Conservation (phyloP, 2,888 invertebrate genomes). For the Panopea generosa region DNA sequence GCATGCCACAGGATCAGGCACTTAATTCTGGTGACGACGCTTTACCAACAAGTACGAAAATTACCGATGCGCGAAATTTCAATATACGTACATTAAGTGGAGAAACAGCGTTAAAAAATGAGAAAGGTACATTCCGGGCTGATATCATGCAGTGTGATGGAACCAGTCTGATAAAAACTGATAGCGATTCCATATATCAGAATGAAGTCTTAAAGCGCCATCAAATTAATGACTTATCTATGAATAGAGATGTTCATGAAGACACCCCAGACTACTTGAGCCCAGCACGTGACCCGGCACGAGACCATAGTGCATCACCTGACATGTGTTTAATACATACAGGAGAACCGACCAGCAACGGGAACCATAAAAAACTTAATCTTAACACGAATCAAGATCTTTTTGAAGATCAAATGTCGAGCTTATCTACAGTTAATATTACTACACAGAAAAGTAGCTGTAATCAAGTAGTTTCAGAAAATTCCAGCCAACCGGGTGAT, state of each 20-base stretch:
- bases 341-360: constrained; percentile 8
- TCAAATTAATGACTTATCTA: constrained; percentile 37
- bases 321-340: constrained; percentile 13
- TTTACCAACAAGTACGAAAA: not conserved
- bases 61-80: not conserved
- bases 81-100: too few species aligned
- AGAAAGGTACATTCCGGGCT: constrained; percentile 6
- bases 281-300: constrained; percentile 8
- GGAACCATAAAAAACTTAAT: too few species aligned
- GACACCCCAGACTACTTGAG: not conserved
- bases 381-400: constrained; percentile 36
- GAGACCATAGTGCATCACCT: constrained; percentile 18
- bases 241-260: not conserved
- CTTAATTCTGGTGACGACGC: not conserved
- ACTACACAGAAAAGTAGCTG: constrained; percentile 51
- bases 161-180: constrained; percentile 27
- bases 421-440: constrained; percentile 54
- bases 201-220: constrained; percentile 15
- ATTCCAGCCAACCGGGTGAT: constrained; percentile 41
- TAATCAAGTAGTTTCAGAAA: constrained; percentile 55
- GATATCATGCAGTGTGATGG: constrained; percentile 25
- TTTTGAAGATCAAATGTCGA: constrained; percentile 40
- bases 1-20: too few species aligned
- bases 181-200: constrained; percentile 21
- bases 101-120: too few species aligned